phyloP scores from a whole-genome alignment of 2,113 vertebrate genomes.

The Boulengeromyrus knoepffleri region DNA sequence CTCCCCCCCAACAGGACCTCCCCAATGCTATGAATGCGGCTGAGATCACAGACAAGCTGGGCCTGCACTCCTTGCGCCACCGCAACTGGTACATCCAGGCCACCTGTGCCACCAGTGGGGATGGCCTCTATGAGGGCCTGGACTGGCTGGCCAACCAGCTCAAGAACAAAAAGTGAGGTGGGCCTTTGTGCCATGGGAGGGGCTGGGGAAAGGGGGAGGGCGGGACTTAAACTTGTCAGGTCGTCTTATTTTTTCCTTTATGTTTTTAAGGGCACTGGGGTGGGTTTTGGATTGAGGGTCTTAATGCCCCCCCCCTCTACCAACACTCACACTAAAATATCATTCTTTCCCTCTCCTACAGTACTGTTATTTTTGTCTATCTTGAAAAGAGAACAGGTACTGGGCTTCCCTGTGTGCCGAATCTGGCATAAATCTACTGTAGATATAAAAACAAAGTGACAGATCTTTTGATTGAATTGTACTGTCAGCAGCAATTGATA shows the following conservation, averaged over 20 bases:
- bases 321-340: conserved; percentile 14
- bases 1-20: conserved; percentile 69
- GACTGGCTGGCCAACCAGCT: conserved; percentile 98
- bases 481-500: background rate
- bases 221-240: conserved; percentile 35
- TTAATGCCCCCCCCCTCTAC: background rate
- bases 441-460: background rate
- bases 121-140: conserved; percentile 89
- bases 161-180: conserved; percentile 91
- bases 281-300: background rate
- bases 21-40: conserved; percentile 95
- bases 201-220: conserved; percentile 46
- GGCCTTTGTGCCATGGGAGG: background rate
- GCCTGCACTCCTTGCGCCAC: conserved; percentile 87
- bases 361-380: background rate
- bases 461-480: background rate
- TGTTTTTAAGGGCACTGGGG: background rate
- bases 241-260: conserved; percentile 44
- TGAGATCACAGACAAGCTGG: conserved; percentile 95
- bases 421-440: background rate
- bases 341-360: background rate
- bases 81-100: conserved; percentile 98
- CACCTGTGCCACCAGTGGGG: conserved; percentile 92
- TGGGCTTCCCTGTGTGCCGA: background rate
- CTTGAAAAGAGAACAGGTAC: background rate